phyloP scores from a whole-genome alignment of 2,797 vertebrate genomes.

The Numenius phaeopus region DNA sequence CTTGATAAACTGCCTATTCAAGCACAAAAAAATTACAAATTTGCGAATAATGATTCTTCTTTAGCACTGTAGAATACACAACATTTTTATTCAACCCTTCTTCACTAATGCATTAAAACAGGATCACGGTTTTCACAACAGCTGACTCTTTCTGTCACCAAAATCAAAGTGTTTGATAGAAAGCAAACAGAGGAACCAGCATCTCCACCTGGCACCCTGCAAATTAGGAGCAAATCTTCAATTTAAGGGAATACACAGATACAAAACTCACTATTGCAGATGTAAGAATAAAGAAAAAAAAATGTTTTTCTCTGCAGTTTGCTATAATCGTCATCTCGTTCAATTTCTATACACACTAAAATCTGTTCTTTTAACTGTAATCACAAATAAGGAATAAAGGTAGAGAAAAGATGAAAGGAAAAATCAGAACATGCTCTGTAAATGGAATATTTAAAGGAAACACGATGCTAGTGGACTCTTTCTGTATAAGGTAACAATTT shows the following conservation, averaged over 20 bases:
- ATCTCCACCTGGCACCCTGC: not conserved
- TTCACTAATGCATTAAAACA: slow-evolving; percentile 12
- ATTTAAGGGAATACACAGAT: not conserved
- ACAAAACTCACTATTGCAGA: not conserved
- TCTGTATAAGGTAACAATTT: not conserved
- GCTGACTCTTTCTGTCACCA: slow-evolving; percentile 15
- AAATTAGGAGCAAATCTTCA: not conserved
- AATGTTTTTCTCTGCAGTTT: not conserved
- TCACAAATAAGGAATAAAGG: not conserved
- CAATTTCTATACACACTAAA: not conserved
- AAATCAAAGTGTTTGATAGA: not conserved
- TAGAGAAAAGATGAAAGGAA: not conserved
- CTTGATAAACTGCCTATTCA: not conserved
- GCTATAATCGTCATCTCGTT: not conserved
- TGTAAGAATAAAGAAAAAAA: not conserved
- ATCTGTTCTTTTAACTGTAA: not conserved
- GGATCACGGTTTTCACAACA: slow-evolving; percentile 39
- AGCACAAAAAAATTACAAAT: not conserved
- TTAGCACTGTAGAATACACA: not conserved
- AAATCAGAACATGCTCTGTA: not conserved
- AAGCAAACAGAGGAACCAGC: not conserved
- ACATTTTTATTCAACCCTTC: slow-evolving; percentile 23
- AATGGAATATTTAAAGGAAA: not conserved
- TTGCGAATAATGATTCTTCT: not conserved
- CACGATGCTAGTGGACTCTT: not conserved